These are phyloP conservation scores for Pantala flavescens DNA, from an alignment of 1,140 invertebrate genomes.

Conservation along the genomic window DNA sequence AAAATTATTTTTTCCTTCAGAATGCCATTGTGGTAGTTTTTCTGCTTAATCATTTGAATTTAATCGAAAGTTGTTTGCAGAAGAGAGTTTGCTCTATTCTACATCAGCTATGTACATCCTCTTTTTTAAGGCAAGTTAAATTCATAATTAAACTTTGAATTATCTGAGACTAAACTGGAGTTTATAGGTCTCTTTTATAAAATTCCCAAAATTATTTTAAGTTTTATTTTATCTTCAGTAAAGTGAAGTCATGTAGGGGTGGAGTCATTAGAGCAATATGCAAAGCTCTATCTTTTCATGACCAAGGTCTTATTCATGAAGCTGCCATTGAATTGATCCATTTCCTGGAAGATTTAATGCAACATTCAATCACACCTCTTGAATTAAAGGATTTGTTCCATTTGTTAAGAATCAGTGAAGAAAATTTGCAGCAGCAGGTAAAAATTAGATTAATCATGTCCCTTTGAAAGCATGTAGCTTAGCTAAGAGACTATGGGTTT, in stretches of 20 bases:
- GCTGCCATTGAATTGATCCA: slow-evolving; percentile 41
- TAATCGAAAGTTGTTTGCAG: slow-evolving; percentile 34
- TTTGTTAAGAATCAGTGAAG: slow-evolving; percentile 33
- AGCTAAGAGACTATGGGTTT: no score
- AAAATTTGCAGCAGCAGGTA: slow-evolving; percentile 27
- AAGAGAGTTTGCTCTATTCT: slow-evolving; percentile 33
- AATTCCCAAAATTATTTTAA: no score
- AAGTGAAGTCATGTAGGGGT: slow-evolving; percentile 22
- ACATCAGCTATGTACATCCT: slow-evolving; percentile 34
- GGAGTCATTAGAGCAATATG: slow-evolving; percentile 36
- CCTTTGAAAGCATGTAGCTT: no score
- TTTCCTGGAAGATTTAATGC: slow-evolving; percentile 45
- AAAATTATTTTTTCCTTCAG: slow-evolving; percentile 19
- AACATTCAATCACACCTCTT: slow-evolving; percentile 42
- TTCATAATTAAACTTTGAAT: slow-evolving; percentile 19
- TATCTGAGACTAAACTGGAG: no score
- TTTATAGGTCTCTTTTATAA: no score
- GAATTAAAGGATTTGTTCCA: slow-evolving; percentile 46
- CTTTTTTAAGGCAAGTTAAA: slow-evolving; percentile 33
- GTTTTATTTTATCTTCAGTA: slow-evolving; percentile 15
- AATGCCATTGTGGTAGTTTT: slow-evolving; percentile 29
- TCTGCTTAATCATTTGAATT: slow-evolving; percentile 32
- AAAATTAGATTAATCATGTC: neutral
- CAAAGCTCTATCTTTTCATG: slow-evolving; percentile 29
- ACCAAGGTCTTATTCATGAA: slow-evolving; percentile 25